Evolutionary conservation across 2,888 invertebrate genomes (phyloP).

Genomic region (Druceiella hillmani): DNA sequence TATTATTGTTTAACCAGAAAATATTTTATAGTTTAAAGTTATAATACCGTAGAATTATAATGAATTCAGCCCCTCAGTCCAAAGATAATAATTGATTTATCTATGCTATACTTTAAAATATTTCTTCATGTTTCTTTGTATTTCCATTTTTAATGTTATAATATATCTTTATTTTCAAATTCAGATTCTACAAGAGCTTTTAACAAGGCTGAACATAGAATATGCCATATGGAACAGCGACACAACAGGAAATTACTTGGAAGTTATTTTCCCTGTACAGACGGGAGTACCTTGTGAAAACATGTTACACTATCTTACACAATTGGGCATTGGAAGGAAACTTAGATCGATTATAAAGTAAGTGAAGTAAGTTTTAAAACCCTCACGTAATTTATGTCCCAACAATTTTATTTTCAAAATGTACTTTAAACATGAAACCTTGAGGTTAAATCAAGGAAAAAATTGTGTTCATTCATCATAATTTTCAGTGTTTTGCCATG

Average conservation of each 20-base stretch:
- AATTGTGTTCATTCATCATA: too few relatives aligned
- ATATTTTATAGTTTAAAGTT: too few relatives aligned
- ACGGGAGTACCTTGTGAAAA: constrained; percentile 69
- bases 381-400: too few relatives aligned
- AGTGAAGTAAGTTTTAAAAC: constrained; percentile 22
- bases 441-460: too few relatives aligned
- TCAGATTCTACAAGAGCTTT: constrained; percentile 62
- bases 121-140: not conserved
- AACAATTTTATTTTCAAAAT: too few relatives aligned
- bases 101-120: constrained; percentile 2
- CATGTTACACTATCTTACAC: constrained; percentile 66
- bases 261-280: constrained; percentile 64
- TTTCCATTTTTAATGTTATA: not conserved
- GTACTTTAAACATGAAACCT: too few relatives aligned
- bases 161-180: constrained; percentile 9
- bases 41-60: too few relatives aligned
- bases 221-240: constrained; percentile 67
- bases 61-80: not conserved
- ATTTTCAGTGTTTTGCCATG: constrained; percentile 56
- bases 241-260: constrained; percentile 61
- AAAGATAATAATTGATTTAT: not conserved
- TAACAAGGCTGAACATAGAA: constrained; percentile 60
- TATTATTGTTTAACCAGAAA: too few relatives aligned
- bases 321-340: constrained; percentile 64
- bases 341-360: constrained; percentile 69